A percentile compares a stretch with the other conserved stretches of the same genome.
phyloP scores from a whole-genome alignment of 2,888 invertebrate species.

The Synergus gifuensis region DNA sequence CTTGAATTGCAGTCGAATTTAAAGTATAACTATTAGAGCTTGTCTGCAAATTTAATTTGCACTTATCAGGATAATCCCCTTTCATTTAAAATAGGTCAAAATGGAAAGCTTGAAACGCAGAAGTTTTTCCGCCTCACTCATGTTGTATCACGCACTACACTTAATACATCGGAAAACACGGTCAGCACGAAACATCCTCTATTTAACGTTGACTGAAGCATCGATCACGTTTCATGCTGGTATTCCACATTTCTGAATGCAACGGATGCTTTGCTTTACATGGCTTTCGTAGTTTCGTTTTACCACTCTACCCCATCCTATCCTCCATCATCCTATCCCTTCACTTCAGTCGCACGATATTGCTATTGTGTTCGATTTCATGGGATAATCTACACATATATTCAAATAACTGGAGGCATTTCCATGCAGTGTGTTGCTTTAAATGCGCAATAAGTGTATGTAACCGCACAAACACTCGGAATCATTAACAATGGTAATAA shows the following conservation, averaged over 20 bases:
- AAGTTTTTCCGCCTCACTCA: not conserved
- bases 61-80: not conserved
- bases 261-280: not conserved
- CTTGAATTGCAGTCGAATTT: too few species aligned
- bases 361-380: not conserved
- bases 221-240: not conserved
- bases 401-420: not conserved
- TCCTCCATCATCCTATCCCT: not conserved
- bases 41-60: not conserved
- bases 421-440: not conserved
- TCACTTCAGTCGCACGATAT: too few species aligned
- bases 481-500: not conserved
- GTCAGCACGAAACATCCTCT: conserved; percentile 7
- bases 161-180: not conserved
- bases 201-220: not conserved
- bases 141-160: not conserved
- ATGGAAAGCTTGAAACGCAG: not conserved
- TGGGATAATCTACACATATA: conserved; percentile 1
- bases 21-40: not conserved
- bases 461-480: not conserved
- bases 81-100: not conserved
- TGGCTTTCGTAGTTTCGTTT: not conserved
- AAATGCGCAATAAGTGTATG: not conserved
- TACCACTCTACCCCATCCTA: not conserved
- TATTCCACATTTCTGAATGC: not conserved